Evolutionary conservation across 2,888 invertebrate genomes (phyloP).

Genomic region (Trissolcus japonicus): DNA sequence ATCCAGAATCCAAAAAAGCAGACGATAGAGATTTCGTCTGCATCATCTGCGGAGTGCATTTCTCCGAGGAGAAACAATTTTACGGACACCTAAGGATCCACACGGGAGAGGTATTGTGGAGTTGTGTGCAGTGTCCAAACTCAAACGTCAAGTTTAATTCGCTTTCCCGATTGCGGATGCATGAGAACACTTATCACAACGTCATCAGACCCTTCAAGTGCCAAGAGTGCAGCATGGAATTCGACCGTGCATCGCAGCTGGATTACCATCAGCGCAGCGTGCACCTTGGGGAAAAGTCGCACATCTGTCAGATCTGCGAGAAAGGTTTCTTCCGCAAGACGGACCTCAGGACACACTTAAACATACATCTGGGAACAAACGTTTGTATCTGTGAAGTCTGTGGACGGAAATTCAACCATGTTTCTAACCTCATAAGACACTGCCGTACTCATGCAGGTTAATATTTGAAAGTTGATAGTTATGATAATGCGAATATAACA

Average conservation of each 20-base stretch:
- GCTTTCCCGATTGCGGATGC: constrained; percentile 50
- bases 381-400: constrained; percentile 74
- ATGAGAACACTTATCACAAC: constrained; percentile 59
- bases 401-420: constrained; percentile 74
- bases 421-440: constrained; percentile 74
- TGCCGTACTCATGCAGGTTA: constrained; percentile 75
- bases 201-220: constrained; percentile 66
- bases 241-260: constrained; percentile 71
- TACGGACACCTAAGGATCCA: constrained; percentile 68
- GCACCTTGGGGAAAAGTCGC: constrained; percentile 71
- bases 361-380: constrained; percentile 74
- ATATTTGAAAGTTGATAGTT: background rate
- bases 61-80: constrained; percentile 65
- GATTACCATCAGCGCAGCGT: constrained; percentile 71
- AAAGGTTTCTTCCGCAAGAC: constrained; percentile 72
- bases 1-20: constrained; percentile 20
- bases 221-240: constrained; percentile 65
- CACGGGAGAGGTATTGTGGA: constrained; percentile 62
- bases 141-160: constrained; percentile 54
- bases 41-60: constrained; percentile 61
- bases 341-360: constrained; percentile 74
- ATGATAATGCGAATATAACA: background rate
- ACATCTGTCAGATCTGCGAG: constrained; percentile 71
- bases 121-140: constrained; percentile 61
- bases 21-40: constrained; percentile 55